Evolutionary conservation across 2,888 invertebrate genomes (phyloP).

Genomic region (Seira ritae): DNA sequence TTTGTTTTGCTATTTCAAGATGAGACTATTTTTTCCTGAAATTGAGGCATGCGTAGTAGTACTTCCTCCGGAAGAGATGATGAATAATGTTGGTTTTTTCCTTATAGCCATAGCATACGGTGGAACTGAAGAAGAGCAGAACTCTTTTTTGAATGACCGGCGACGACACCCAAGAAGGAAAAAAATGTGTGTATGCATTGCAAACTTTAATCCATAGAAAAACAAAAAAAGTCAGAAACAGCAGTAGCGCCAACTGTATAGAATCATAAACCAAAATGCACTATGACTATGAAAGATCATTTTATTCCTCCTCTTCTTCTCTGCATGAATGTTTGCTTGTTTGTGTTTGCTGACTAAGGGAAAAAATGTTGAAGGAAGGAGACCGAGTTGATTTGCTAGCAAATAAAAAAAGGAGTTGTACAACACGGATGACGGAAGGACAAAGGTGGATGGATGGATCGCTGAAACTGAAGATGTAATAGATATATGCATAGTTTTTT

Average conservation of each 20-base stretch:
- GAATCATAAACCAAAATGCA: neutral
- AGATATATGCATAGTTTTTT: neutral
- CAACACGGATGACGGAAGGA: slow-evolving; percentile 39
- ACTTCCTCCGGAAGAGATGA: slow-evolving; percentile 15
- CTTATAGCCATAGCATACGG: too few species aligned
- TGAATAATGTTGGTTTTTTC: slow-evolving; percentile 4
- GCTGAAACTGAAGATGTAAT: slow-evolving; percentile 7
- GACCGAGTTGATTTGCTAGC: neutral
- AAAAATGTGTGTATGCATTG: neutral
- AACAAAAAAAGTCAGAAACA: neutral
- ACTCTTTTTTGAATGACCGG: neutral
- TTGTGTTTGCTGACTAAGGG: slow-evolving; percentile 13
- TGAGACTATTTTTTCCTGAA: neutral
- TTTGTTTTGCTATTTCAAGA: neutral
- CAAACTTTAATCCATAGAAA: neutral
- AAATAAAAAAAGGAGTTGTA: slow-evolving; percentile 3
- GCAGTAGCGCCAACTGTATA: neutral
- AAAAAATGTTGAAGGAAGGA: slow-evolving; percentile 40
- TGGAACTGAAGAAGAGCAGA: neutral
- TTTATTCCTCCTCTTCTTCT: too few species aligned
- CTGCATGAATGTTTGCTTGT: too few species aligned
- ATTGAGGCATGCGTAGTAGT: neutral
- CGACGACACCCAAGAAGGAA: slow-evolving; percentile 5
- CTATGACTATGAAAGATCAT: neutral
- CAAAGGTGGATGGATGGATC: slow-evolving; percentile 41